Percentiles rank a stretch among this genome's conserved stretches.
Evolutionary conservation across 1,140 invertebrate species (phyloP).

Genomic region (Nymphalis io): DNA sequence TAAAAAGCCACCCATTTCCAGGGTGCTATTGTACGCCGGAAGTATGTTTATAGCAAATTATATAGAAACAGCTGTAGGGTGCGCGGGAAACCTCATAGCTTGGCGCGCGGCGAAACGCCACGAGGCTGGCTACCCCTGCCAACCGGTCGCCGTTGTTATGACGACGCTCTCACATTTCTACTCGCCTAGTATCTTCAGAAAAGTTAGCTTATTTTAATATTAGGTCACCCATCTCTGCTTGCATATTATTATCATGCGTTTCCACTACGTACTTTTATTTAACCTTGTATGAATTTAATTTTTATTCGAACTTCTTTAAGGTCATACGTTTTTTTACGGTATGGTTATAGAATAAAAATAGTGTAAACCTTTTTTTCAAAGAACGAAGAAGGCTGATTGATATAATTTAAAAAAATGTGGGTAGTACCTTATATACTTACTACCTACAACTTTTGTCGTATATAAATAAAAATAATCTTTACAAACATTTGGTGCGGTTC

Average conservation of each 20-base stretch:
- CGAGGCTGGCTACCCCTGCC: conserved; percentile 51
- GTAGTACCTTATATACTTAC: too few species aligned
- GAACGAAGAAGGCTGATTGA: too few species aligned
- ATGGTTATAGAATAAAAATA: too few species aligned
- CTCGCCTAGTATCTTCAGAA: conserved; percentile 48
- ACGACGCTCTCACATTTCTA: conserved; percentile 61
- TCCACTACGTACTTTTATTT: neutral
- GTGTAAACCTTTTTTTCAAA: too few species aligned
- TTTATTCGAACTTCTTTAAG: too few species aligned
- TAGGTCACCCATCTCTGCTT: neutral
- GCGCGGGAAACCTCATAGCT: conserved; percentile 54
- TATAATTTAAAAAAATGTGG: too few species aligned
- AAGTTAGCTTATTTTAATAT: conserved; percentile 31
- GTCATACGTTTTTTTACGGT: too few species aligned
- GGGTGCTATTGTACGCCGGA: conserved; percentile 53
- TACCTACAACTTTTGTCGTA: too few species aligned
- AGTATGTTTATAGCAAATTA: conserved; percentile 51
- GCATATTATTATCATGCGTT: conserved; percentile 3
- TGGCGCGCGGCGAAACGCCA: conserved; percentile 24
- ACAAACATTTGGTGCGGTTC: too few species aligned
- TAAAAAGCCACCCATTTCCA: conserved; percentile 51
- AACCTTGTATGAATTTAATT: too few species aligned
- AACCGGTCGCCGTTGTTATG: conserved; percentile 53
- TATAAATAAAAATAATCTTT: too few species aligned
- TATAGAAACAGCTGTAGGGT: conserved; percentile 60